phyloP scores from a whole-genome alignment of 2,888 invertebrate species.

The Eristalinus aeneus region DNA sequence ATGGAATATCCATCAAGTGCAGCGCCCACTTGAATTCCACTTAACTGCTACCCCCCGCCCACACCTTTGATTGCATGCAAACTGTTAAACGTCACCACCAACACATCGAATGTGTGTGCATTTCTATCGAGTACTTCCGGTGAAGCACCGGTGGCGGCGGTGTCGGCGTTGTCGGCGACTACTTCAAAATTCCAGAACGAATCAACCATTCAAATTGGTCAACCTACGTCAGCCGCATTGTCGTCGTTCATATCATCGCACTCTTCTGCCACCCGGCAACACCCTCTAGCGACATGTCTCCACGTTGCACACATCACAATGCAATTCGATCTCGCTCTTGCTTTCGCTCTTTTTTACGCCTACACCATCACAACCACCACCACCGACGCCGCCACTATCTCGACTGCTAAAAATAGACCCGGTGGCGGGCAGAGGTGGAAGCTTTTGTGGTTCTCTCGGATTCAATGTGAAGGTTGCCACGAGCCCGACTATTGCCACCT shows the following conservation, averaged over 20 bases:
- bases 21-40: not conserved
- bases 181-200: constrained; percentile 3
- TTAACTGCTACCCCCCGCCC: not conserved
- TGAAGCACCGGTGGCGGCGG: not conserved
- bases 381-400: too few species aligned
- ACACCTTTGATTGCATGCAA: not conserved
- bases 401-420: not conserved
- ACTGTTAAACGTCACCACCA: not conserved
- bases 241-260: not conserved
- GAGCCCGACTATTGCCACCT: constrained; percentile 47
- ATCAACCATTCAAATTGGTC: constrained; percentile 15
- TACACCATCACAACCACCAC: too few species aligned
- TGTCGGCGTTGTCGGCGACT: not conserved
- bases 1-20: not conserved
- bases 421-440: not conserved
- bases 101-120: not conserved
- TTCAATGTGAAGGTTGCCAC: constrained; percentile 63
- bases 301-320: constrained; percentile 19
- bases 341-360: not conserved
- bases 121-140: not conserved
- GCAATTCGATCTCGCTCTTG: constrained; percentile 25
- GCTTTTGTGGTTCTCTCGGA: constrained; percentile 33
- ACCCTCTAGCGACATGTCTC: not conserved
- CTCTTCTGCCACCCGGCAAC: not conserved
- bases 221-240: constrained; percentile 11